A percentile compares a stretch with the other conserved stretches of the same genome.
phyloP scores from a whole-genome alignment of 2,797 vertebrate species.

The Acanthurus tractus region DNA sequence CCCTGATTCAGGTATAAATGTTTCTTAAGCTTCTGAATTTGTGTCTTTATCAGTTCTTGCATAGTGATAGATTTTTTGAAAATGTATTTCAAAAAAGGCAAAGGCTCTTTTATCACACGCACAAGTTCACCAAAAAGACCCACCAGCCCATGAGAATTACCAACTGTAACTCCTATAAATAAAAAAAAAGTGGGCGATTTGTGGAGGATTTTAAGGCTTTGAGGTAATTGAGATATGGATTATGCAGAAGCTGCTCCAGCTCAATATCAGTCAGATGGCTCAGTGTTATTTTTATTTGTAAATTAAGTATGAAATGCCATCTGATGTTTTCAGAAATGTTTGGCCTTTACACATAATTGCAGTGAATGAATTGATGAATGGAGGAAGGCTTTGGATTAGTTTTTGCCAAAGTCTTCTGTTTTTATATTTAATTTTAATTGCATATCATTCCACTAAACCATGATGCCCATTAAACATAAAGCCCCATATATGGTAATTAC shows the following conservation, averaged over 20 bases:
- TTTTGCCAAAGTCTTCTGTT: not conserved
- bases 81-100: not conserved
- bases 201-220: conserved; percentile 36
- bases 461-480: too few species aligned
- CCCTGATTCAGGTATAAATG: conserved; percentile 56
- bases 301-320: conserved; percentile 50
- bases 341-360: conserved; percentile 51
- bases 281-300: conserved; percentile 15
- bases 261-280: conserved; percentile 40
- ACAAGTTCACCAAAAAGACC: not conserved
- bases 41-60: not conserved
- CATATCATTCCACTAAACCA: too few species aligned
- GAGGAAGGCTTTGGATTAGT: too few species aligned
- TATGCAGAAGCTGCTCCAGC: conserved; percentile 37
- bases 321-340: conserved; percentile 39
- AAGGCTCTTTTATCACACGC: not conserved
- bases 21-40: conserved; percentile 9
- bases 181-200: conserved; percentile 13
- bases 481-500: too few species aligned
- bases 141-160: not conserved
- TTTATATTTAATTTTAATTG: not conserved
- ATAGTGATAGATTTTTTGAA: not conserved
- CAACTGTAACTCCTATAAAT: conserved; percentile 8
- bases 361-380: too few species aligned
- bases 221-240: conserved; percentile 43